Conservation (phyloP, 2,113 vertebrate species). For the Xenus cinereus region DNA sequence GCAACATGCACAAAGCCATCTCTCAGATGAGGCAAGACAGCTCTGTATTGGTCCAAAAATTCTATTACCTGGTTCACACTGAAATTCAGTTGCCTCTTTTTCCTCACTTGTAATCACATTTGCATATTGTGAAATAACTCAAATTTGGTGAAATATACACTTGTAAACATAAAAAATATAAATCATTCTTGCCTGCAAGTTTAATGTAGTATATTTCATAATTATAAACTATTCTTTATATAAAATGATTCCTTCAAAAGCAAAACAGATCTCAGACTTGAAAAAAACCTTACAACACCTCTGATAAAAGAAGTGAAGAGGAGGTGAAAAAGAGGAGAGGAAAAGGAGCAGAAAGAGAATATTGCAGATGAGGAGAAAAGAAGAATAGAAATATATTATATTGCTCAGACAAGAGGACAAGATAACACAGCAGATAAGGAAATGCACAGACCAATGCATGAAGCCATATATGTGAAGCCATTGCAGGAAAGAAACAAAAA, state of each 20-base stretch:
- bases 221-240: background rate
- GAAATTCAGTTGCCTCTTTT: background rate
- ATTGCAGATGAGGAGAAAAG: background rate
- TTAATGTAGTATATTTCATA: background rate
- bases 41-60: background rate
- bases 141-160: background rate
- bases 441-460: background rate
- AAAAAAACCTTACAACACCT: background rate
- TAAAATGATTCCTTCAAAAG: background rate
- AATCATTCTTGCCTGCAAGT: background rate
- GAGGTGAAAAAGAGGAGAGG: background rate
- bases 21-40: background rate
- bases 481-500: background rate
- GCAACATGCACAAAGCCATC: background rate
- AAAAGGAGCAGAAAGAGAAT: background rate
- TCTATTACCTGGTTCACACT: background rate
- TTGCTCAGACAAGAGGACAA: background rate
- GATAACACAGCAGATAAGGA: background rate
- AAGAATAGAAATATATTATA: background rate
- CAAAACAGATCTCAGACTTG: background rate
- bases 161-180: background rate
- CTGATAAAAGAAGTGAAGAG: background rate
- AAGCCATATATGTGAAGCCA: background rate
- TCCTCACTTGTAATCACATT: background rate
- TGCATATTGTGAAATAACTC: background rate